Conservation (phyloP, 2,888 invertebrate genomes). For the Rhopalosiphum nymphaeae region DNA sequence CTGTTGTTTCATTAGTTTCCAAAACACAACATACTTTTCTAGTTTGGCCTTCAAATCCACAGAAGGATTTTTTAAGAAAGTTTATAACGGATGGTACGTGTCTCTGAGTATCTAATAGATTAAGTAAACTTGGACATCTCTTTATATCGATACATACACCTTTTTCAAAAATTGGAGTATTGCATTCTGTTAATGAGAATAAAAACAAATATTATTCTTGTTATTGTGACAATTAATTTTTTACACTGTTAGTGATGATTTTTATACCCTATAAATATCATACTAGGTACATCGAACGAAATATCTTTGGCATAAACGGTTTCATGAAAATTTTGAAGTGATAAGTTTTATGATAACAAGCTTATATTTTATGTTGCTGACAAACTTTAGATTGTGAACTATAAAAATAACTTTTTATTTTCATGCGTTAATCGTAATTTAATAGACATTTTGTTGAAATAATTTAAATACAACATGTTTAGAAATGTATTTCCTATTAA, state of each 20-base stretch:
- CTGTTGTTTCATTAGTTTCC: neutral
- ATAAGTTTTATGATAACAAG: too few species aligned
- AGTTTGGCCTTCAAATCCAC: neutral
- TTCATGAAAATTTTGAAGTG: too few species aligned
- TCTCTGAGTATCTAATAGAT: neutral
- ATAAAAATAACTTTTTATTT: too few species aligned
- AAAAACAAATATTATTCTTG: neutral
- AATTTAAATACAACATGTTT: too few species aligned
- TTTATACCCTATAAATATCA: neutral
- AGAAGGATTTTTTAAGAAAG: neutral
- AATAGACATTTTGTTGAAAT: too few species aligned
- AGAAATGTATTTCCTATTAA: too few species aligned
- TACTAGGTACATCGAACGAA: neutral
- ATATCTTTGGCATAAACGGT: too few species aligned
- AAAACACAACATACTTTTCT: constrained; percentile 4
- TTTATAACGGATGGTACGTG: neutral
- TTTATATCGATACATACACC: neutral
- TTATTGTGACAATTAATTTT: neutral
- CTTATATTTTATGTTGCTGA: too few species aligned
- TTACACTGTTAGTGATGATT: neutral
- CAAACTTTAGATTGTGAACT: too few species aligned
- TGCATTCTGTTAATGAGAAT: neutral
- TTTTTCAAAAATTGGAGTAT: neutral
- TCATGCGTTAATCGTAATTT: too few species aligned
- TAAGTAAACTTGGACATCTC: neutral